These are phyloP conservation scores for Pelochelys cantorii DNA, from an alignment of 2,797 vertebrate species.

Conservation along the genomic window DNA sequence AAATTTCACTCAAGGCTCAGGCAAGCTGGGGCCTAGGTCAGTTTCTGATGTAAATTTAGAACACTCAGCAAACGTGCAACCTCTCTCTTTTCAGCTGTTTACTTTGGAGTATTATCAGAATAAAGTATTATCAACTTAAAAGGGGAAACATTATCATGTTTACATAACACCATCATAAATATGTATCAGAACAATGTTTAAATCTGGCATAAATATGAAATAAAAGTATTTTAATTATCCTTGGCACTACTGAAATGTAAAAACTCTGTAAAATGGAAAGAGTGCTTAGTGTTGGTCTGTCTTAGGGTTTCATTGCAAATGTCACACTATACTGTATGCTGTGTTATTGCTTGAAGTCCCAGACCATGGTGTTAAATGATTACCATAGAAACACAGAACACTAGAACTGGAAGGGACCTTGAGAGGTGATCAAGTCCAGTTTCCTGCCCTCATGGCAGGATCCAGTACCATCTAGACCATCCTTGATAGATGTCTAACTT, in stretches of 20 bases:
- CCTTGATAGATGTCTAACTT: too few relatives aligned
- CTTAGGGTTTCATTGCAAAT: accelerated
- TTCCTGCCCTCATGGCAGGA: too few relatives aligned
- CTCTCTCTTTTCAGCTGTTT: neutral
- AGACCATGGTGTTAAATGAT: neutral
- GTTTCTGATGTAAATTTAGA: constrained; percentile 13
- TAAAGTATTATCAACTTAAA: neutral
- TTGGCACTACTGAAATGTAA: neutral
- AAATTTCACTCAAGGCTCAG: constrained; percentile 3
- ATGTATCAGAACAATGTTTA: neutral
- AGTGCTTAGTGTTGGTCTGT: neutral
- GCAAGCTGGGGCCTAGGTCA: neutral
- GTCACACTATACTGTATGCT: neutral
- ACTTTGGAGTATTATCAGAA: neutral
- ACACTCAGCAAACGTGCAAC: neutral
- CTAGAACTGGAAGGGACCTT: too few relatives aligned
- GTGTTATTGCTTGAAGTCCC: neutral
- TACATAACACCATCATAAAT: neutral
- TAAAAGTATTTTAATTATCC: neutral
- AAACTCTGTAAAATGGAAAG: neutral
- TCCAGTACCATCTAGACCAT: too few relatives aligned
- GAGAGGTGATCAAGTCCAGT: too few relatives aligned
- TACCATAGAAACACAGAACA: neutral
- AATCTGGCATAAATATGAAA: neutral
- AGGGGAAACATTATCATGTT: neutral